Evolutionary conservation across 2,113 vertebrate genomes (phyloP), one percentile per base, ranked within the genome.

Genomic region (Muntiacus reevesi): DNA sequence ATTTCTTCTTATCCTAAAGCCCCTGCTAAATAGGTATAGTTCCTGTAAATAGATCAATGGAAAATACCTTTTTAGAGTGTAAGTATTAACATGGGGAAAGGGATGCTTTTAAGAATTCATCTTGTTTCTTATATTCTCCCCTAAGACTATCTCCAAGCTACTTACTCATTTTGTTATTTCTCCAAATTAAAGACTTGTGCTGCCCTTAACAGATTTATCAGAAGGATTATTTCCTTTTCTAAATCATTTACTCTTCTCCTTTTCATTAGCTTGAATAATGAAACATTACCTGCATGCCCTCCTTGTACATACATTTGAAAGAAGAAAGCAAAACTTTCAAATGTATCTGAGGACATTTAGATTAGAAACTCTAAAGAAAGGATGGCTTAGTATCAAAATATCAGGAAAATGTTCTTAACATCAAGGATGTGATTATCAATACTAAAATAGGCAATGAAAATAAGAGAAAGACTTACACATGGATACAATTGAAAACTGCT

Each of bases 201-300:
- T 57, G 25, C 74, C 87, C 57, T 82, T 96, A 96, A 87, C 40
- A 92, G 23, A 43, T 95, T 85, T 92, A 87, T 88, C 59, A 54
- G 25, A 91, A 96, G 87, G 81, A 94, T 95, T 86, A 91, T 84
- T 95, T 91, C 28, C 92, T 96, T 92, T 97, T 94, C 71, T 91
- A 79, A 94, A 83, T 97, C 45, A 93, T 93, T 54, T 25, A 64
- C 45, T 82, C 30, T 60, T 85, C n/a, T 94, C 60, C 84, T 79
- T 81, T 92, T 27, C 91, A 89, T 95, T 94, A 67, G 30, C 27
- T 57, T 67, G 88, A 8, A 71, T 95, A 90, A 96, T 87, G 27
- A 97, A 93, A 94, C 28, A 55, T n/a, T 52, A 59, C 36, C 40
- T 79, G 3, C 45, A 67, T 87, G n/a, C n/a, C 54, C 5, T 96